A percentile compares a stretch with the other conserved stretches of the same genome.
Conservation (phyloP, 2,113 vertebrate species). For the Notiomystis cincta region DNA sequence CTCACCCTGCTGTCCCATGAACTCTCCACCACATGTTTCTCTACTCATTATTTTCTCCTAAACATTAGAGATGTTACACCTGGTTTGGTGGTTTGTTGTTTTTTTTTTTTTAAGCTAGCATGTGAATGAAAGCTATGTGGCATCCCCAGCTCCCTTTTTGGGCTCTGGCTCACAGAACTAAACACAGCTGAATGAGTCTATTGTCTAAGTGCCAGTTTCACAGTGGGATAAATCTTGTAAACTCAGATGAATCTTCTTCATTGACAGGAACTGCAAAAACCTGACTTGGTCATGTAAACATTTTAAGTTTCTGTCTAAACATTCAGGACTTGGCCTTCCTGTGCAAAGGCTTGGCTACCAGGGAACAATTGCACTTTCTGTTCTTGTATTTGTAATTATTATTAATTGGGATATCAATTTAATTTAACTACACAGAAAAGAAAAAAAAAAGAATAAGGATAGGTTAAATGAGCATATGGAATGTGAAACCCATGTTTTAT, state of each 20-base stretch:
- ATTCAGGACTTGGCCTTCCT: not conserved
- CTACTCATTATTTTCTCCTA: not conserved
- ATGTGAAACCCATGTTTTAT: not conserved
- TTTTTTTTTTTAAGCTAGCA: not conserved
- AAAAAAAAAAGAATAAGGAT: not conserved
- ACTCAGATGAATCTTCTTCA: conserved; percentile 26
- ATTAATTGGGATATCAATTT: not conserved
- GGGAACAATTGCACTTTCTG: not conserved
- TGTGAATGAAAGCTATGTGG: not conserved
- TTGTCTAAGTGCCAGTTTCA: conserved; percentile 11
- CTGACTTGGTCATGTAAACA: conserved; percentile 2
- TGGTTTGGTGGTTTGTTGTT: too few relatives aligned
- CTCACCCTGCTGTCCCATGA: not conserved
- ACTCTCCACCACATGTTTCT: not conserved
- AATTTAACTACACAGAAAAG: not conserved
- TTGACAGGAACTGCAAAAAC: not conserved
- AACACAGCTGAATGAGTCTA: not conserved
- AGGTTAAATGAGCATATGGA: not conserved
- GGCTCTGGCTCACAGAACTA: not conserved
- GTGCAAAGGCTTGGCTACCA: not conserved
- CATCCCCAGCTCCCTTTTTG: not conserved
- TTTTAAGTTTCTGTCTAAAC: conserved; percentile 22
- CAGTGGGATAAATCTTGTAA: conserved; percentile 1
- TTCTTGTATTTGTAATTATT: not conserved
- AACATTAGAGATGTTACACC: not conserved